These are phyloP conservation scores for Mythimna ferrago DNA, from an alignment of 2,888 invertebrate species.

Conservation along the genomic window DNA sequence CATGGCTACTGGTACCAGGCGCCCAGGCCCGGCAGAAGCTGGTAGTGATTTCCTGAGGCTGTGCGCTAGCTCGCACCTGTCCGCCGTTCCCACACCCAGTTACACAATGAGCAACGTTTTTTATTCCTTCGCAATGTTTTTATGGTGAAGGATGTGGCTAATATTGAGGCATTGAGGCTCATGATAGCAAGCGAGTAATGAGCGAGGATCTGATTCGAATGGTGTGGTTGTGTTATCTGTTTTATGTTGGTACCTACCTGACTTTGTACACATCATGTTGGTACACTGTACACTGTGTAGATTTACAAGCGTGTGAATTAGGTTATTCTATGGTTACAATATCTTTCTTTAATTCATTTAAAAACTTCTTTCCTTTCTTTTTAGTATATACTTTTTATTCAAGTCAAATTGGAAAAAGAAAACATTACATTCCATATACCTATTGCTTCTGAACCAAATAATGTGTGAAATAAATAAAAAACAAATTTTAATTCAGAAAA, in stretches of 20 bases:
- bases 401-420: background rate
- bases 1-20: conserved; percentile 58
- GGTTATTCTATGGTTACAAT: background rate
- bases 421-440: background rate
- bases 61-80: conserved; percentile 82
- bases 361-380: background rate
- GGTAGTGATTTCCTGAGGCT: conserved; percentile 83
- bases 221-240: background rate
- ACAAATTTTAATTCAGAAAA: no score
- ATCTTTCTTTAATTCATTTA: background rate
- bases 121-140: conserved; percentile 83
- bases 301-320: background rate
- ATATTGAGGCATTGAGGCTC: conserved; percentile 53
- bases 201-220: conserved; percentile 16
- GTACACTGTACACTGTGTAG: no score
- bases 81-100: conserved; percentile 82
- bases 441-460: no score
- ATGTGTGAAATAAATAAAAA: no score
- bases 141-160: conserved; percentile 78
- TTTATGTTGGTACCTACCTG: no score
- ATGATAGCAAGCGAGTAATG: conserved; percentile 53
- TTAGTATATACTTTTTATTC: background rate
- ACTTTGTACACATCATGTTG: background rate
- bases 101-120: conserved; percentile 84
- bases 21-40: conserved; percentile 80